These are phyloP conservation scores for Megaleporinus macrocephalus DNA, from an alignment of 2,113 vertebrate genomes.

Conservation along the genomic window DNA sequence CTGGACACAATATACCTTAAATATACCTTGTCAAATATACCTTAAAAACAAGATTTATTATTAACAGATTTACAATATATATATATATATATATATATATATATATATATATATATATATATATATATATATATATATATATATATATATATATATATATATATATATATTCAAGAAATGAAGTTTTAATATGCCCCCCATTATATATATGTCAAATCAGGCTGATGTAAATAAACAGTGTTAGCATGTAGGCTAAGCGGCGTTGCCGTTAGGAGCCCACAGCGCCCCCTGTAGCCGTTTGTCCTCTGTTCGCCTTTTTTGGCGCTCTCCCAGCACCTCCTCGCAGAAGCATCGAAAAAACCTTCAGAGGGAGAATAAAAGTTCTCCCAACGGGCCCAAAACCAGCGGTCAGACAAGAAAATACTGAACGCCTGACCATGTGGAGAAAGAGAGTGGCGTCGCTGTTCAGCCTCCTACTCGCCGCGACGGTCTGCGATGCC, in stretches of 20 bases:
- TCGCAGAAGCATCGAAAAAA: constrained; percentile 50
- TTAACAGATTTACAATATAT: too few species aligned
- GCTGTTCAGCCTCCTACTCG: constrained; percentile 63
- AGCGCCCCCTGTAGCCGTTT: constrained; percentile 59
- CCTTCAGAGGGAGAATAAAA: constrained; percentile 65
- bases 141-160: too few species aligned
- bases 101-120: too few species aligned
- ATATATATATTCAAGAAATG: neutral
- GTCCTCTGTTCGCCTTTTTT: constrained; percentile 12
- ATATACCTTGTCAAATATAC: too few species aligned
- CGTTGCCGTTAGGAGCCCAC: neutral
- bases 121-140: too few species aligned
- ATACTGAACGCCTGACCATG: constrained; percentile 66
- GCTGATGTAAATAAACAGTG: constrained; percentile 26
- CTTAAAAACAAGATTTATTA: too few species aligned
- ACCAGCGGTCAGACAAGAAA: constrained; percentile 18
- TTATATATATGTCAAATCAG: neutral
- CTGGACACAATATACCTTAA: too few species aligned
- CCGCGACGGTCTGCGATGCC: constrained; percentile 67
- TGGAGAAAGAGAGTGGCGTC: constrained; percentile 61
- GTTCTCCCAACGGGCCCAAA: constrained; percentile 41
- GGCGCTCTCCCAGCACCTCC: constrained; percentile 41
- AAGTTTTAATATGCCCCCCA: too few species aligned
- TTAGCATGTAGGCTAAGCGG: constrained; percentile 21
- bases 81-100: too few species aligned